phyloP scores from a whole-genome alignment of 2,113 vertebrate genomes.

The Vulpes vulpes region DNA sequence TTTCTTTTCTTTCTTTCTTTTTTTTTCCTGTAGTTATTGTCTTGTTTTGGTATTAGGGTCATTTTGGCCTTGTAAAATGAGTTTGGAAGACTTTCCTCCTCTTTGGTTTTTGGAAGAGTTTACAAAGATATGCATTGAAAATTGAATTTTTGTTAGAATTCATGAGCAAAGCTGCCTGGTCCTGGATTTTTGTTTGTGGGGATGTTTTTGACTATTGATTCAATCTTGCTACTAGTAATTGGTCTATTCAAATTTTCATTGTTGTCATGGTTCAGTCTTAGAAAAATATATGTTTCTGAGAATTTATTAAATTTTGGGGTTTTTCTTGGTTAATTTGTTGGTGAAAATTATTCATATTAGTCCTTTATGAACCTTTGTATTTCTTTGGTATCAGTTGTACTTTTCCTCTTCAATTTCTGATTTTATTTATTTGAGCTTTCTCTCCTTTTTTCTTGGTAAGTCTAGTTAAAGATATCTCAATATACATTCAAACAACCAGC shows the following conservation, averaged over 20 bases:
- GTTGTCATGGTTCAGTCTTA: background rate
- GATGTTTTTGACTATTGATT: background rate
- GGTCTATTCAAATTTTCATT: background rate
- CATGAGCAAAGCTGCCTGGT: background rate
- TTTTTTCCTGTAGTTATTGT: background rate
- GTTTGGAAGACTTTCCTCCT: background rate
- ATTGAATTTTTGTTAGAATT: background rate
- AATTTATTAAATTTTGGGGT: background rate
- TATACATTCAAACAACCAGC: background rate
- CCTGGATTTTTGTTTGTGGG: background rate
- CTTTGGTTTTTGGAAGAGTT: background rate
- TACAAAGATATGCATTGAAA: background rate
- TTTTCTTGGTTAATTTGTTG: background rate
- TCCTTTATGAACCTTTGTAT: background rate
- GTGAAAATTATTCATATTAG: background rate
- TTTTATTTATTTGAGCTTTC: too few relatives aligned
- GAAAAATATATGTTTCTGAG: background rate
- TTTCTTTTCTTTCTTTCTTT: too few relatives aligned
- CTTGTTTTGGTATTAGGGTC: background rate
- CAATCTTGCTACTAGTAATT: background rate
- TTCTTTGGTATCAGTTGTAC: background rate
- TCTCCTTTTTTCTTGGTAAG: background rate
- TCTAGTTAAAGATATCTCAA: background rate
- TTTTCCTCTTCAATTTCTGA: background rate
- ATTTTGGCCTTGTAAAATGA: background rate